phyloP scores from a whole-genome alignment of 2,113 vertebrate genomes.

The Camelus bactrianus region DNA sequence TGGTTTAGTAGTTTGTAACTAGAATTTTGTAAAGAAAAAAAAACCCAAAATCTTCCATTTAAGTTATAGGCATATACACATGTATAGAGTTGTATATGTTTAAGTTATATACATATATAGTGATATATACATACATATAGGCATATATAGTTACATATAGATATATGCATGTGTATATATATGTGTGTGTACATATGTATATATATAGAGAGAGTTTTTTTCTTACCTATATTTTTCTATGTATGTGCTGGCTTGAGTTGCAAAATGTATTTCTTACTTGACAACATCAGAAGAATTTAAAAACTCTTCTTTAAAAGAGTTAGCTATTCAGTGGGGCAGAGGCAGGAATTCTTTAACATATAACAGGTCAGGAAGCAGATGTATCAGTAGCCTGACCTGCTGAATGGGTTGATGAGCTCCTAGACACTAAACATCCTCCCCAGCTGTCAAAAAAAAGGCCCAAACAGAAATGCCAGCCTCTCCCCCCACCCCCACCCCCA shows the following conservation, averaged over 20 bases:
- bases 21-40: not conserved
- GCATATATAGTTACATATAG: too few species aligned
- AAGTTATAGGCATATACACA: not conserved
- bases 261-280: conserved; percentile 48
- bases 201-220: not conserved
- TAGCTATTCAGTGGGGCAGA: not conserved
- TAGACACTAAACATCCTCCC: not conserved
- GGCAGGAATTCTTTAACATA: not conserved
- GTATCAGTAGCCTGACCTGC: not conserved
- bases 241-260: not conserved
- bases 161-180: not conserved
- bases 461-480: not conserved
- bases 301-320: not conserved
- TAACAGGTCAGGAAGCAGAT: not conserved
- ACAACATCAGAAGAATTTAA: not conserved
- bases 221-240: not conserved
- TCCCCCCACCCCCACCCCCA: too few species aligned
- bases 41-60: not conserved
- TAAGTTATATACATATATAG: not conserved
- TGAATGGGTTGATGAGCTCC: not conserved
- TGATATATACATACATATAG: not conserved
- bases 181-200: not conserved
- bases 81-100: not conserved
- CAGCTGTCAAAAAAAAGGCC: not conserved
- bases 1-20: not conserved